Base-by-base conservation (phyloP, 2,113 vertebrate species). In the Galeopterus variegatus region DNA sequence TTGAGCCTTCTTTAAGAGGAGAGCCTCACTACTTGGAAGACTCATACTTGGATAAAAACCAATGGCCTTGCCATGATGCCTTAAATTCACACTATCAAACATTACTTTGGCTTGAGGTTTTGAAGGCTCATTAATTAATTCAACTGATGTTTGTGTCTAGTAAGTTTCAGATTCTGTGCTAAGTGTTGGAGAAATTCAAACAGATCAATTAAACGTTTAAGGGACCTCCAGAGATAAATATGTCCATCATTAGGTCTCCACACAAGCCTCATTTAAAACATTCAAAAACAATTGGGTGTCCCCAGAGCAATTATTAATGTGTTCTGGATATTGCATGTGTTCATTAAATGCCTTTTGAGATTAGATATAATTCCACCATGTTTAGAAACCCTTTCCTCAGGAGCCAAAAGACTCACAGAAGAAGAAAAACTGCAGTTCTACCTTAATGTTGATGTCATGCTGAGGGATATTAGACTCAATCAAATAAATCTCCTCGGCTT, bases 151-250 rank as follows among this genome's bases (percentile, higher is more conserved):
- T 84, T 88, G 41, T 81, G 5, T 64, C 65, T 81, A 69, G 28
- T 69, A 96, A 77, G 24, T 80, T 80, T 81, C 31, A 75, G 31
- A 81, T 52, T 89, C 15, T 80, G 24, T 69, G n/a, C 24, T 73
- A 58, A 82, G 1, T 69, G 19, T 26, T 90, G 1, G 26, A 48
- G 64, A 67, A 88, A 52, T 60, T 62, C 18, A 91, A 58, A 21
- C 73, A 88, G 26, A 82, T 33, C 76, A 69, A 60, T 36, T 56
- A 83, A 89, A 48, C 45, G 41, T 83, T 13, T 60, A 33, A 94
- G 48, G 23, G 23, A 73, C 52, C 17, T 93, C 33, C 5, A 88
- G 45, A 86, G 65, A 95, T 9, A 86, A 93, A 94, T 83, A 73
- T 90, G 2, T 82, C 28, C 31, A 81, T 64, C 15, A 75, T 33